phyloP scores from a whole-genome alignment of 2,113 vertebrate species.

The Penelope pileata region DNA sequence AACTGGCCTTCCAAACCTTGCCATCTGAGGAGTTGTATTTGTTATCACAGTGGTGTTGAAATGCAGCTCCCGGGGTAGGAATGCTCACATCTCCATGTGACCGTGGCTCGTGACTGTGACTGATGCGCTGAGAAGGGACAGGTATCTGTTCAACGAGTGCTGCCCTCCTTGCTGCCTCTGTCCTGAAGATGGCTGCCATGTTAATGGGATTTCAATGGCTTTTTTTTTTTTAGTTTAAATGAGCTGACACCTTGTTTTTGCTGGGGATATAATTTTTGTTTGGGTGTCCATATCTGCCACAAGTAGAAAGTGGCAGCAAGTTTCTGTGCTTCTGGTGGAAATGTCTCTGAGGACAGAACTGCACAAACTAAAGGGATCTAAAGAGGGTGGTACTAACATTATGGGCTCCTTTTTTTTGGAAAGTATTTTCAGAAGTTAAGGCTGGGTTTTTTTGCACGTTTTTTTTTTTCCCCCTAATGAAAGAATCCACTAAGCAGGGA shows the following conservation, averaged over 20 bases:
- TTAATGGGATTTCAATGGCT: neutral
- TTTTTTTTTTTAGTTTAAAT: neutral
- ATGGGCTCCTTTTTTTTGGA: neutral
- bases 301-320: neutral
- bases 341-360: neutral
- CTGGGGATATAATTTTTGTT: neutral
- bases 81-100: neutral
- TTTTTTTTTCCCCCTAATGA: neutral
- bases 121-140: neutral
- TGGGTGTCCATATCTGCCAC: neutral
- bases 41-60: neutral
- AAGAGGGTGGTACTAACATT: neutral
- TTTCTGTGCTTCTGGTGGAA: neutral
- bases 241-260: neutral
- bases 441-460: neutral
- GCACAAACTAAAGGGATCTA: neutral
- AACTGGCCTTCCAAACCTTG: neutral
- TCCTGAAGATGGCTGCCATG: neutral
- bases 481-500: neutral
- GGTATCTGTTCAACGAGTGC: neutral
- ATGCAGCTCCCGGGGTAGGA: neutral
- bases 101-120: neutral
- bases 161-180: neutral
- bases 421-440: neutral
- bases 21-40: neutral